Evolutionary conservation across 1,140 invertebrate species (phyloP).

Genomic region (Colletes gigas): DNA sequence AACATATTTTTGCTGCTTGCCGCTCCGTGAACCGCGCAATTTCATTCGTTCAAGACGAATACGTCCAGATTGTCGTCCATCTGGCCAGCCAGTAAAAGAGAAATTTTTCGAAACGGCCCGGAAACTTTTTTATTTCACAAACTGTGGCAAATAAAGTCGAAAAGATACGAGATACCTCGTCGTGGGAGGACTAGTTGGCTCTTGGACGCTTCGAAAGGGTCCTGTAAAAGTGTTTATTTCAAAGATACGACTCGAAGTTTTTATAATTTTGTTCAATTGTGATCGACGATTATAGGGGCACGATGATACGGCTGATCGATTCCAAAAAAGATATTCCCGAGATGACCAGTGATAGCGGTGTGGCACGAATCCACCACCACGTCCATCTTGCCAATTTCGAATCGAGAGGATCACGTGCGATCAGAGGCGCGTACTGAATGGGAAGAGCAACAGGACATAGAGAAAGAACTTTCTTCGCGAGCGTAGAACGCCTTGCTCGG

Average conservation of each 20-base stretch:
- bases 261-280: no score
- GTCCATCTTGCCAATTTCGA: conserved; percentile 46
- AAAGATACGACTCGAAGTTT: no score
- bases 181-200: no score
- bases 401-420: conserved; percentile 51
- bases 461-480: conserved; percentile 76
- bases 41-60: not conserved
- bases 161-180: no score
- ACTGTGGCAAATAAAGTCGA: no score
- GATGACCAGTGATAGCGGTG: not conserved
- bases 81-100: conserved; percentile 47
- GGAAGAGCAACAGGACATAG: conserved; percentile 49
- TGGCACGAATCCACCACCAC: conserved; percentile 23
- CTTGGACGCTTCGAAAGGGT: no score
- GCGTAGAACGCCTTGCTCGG: conserved; percentile 50
- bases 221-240: no score
- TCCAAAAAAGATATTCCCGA: not conserved
- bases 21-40: not conserved
- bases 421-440: conserved; percentile 49
- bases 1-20: not conserved
- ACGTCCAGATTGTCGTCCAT: not conserved
- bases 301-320: not conserved
- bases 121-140: no score
- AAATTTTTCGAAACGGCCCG: conserved; percentile 53
- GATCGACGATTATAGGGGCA: no score